A percentile compares a stretch with the other conserved stretches of the same genome.
phyloP scores from a whole-genome alignment of 30 jellyfish, hydroid and myxozoan genomes.

The Phacellophora camtschatica region DNA sequence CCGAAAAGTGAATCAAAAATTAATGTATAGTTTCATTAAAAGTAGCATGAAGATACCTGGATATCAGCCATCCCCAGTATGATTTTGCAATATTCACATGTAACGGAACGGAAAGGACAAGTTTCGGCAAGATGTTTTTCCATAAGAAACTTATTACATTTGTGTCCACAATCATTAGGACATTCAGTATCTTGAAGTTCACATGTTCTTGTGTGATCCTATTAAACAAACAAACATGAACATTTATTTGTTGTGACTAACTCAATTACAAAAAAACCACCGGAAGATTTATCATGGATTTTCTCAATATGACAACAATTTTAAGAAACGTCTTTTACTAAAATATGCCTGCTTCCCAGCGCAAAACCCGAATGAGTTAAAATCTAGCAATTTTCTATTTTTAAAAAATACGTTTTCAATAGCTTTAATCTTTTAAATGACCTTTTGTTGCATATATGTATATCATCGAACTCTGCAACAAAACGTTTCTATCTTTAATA shows the following conservation, averaged over 20 bases:
- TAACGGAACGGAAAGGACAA: conserved; percentile 18
- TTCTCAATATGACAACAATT: too few relatives aligned
- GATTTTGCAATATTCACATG: conserved; percentile 3
- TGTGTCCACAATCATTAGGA: conserved; percentile 25
- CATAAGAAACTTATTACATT: neutral
- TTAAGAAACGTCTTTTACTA: too few relatives aligned
- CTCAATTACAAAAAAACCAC: neutral
- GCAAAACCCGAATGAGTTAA: too few relatives aligned
- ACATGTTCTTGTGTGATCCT: neutral
- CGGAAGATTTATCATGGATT: too few relatives aligned
- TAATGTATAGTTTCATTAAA: neutral
- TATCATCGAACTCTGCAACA: too few relatives aligned
- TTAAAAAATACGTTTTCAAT: too few relatives aligned
- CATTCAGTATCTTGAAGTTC: conserved; percentile 8
- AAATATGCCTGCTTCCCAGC: too few relatives aligned
- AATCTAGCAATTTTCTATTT: too few relatives aligned
- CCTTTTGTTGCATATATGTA: too few relatives aligned
- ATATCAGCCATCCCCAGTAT: neutral
- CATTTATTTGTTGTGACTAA: neutral
- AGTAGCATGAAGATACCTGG: neutral
- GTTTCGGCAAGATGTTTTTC: conserved; percentile 16
- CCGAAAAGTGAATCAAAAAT: neutral
- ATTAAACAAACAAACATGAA: neutral
- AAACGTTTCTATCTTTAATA: too few relatives aligned
- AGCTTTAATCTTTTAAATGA: too few relatives aligned